Conservation (phyloP, 2,113 vertebrate genomes). For the Calypte anna region DNA sequence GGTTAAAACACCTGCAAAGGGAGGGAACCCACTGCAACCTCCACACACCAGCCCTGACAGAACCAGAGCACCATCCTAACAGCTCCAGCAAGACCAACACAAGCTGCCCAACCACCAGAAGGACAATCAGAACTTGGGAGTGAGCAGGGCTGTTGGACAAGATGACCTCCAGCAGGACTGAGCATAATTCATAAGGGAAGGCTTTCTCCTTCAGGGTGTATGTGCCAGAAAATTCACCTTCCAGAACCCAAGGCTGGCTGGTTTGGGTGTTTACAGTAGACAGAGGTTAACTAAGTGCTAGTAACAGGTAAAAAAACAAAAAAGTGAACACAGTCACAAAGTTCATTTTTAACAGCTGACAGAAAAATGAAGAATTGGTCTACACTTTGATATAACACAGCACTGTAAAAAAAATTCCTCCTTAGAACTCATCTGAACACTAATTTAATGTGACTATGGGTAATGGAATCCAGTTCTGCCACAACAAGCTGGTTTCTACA, state of each 20-base stretch:
- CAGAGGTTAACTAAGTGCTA: neutral
- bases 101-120: neutral
- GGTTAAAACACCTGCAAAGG: neutral
- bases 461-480: neutral
- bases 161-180: neutral
- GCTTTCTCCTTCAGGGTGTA: neutral
- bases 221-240: neutral
- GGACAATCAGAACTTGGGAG: neutral
- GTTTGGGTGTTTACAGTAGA: neutral
- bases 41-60: neutral
- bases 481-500: neutral
- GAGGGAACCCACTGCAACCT: neutral
- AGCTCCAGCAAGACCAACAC: neutral
- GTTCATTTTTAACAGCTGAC: neutral
- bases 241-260: accelerated
- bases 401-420: neutral
- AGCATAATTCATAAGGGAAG: neutral
- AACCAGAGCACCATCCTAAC: accelerated
- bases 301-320: neutral
- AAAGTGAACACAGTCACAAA: neutral
- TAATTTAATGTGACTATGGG: neutral
- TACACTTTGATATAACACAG: neutral
- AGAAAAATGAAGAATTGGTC: neutral
- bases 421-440: neutral
- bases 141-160: neutral